Evolutionary conservation across 2,797 vertebrate genomes (phyloP).

Genomic region (Sebastes glaucus): DNA sequence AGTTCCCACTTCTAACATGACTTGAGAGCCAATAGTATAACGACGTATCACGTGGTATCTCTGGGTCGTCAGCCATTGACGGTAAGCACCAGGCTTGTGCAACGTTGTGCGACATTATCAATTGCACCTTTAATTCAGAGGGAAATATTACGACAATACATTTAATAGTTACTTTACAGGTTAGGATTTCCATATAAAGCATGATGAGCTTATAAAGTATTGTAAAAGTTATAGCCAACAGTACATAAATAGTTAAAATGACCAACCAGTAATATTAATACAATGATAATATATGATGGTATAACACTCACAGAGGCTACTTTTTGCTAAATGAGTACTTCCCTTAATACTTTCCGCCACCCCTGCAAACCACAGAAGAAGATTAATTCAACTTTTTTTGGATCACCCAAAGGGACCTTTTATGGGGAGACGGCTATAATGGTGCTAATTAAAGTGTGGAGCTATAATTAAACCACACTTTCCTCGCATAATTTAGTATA

Average conservation of each 20-base stretch:
- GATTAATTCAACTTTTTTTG: neutral
- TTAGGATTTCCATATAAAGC: neutral
- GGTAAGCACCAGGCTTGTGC: too few species aligned
- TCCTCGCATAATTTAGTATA: neutral
- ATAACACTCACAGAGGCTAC: neutral
- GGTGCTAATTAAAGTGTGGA: conserved; percentile 7
- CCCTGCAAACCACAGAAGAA: neutral
- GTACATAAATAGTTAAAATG: neutral
- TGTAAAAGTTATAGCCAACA: neutral
- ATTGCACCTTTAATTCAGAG: too few species aligned
- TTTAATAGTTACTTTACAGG: neutral
- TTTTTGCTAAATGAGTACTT: neutral
- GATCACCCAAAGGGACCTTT: neutral
- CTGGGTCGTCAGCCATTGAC: too few species aligned
- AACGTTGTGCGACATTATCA: too few species aligned
- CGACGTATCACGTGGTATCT: too few species aligned
- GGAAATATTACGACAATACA: neutral
- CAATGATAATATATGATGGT: neutral
- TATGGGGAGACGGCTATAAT: neutral
- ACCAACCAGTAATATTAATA: neutral
- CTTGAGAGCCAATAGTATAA: too few species aligned
- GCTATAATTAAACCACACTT: conserved; percentile 14
- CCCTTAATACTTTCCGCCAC: neutral
- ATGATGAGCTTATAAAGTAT: neutral
- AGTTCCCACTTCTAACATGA: too few species aligned